These are phyloP conservation scores for Hirtodrosophila alboralis DNA, from an alignment of 2,888 invertebrate species.

Conservation along the genomic window DNA sequence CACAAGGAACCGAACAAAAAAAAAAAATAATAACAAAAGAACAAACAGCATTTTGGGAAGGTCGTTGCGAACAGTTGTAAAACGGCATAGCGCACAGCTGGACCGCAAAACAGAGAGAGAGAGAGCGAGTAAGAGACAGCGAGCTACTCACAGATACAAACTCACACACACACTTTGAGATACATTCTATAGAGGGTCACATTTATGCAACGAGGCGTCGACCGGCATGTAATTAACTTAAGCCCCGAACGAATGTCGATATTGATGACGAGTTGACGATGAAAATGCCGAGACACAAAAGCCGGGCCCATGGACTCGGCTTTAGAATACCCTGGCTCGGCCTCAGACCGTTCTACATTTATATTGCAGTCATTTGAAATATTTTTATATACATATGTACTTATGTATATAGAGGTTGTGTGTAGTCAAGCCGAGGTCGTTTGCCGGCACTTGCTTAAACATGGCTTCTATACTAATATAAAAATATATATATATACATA, in stretches of 20 bases:
- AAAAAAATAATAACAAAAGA: slow-evolving; percentile 31
- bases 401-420: not conserved
- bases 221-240: slow-evolving; percentile 79
- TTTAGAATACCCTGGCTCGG: slow-evolving; percentile 24
- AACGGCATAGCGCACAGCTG: slow-evolving; percentile 68
- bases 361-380: slow-evolving; percentile 19
- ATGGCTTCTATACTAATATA: slow-evolving; percentile 15
- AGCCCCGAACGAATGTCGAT: slow-evolving; percentile 66
- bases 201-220: slow-evolving; percentile 75
- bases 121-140: slow-evolving; percentile 10
- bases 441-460: slow-evolving; percentile 67
- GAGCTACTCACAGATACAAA: slow-evolving; percentile 8
- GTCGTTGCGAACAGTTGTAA: slow-evolving; percentile 76
- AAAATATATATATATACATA: not conserved
- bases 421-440: slow-evolving; percentile 57
- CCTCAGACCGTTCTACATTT: slow-evolving; percentile 30
- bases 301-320: slow-evolving; percentile 22
- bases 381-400: slow-evolving; percentile 5
- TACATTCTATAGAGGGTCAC: slow-evolving; percentile 33
- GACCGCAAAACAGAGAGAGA: slow-evolving; percentile 41
- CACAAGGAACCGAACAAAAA: slow-evolving; percentile 53
- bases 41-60: slow-evolving; percentile 64
- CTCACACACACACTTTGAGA: slow-evolving; percentile 9
- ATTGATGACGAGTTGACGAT: slow-evolving; percentile 36
- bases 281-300: slow-evolving; percentile 30